phyloP scores from a whole-genome alignment of 2,888 invertebrate species.

The Geotrupes spiniger region DNA sequence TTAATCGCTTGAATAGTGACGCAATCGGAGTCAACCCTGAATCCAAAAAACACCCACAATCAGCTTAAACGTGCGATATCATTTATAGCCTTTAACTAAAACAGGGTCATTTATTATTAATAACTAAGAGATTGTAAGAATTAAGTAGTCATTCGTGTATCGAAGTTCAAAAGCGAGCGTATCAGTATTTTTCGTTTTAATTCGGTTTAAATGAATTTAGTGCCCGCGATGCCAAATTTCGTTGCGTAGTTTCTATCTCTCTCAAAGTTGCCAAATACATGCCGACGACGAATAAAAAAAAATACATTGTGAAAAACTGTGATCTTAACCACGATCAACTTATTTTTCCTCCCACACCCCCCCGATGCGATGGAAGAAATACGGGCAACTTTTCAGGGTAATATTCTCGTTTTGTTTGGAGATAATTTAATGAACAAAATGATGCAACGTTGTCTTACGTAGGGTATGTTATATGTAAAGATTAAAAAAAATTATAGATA shows the following conservation, averaged over 20 bases:
- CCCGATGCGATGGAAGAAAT: neutral
- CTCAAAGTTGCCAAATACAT: neutral
- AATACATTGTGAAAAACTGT: too few species aligned
- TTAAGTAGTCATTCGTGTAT: constrained; percentile 42
- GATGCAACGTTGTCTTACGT: constrained; percentile 10
- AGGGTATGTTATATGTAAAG: constrained; percentile 20
- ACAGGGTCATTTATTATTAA: constrained; percentile 50
- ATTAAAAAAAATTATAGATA: constrained; percentile 21
- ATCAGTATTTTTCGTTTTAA: constrained; percentile 37
- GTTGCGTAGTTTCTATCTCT: constrained; percentile 2
- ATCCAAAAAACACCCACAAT: constrained; percentile 31
- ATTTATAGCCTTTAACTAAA: constrained; percentile 51
- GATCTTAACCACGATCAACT: too few species aligned
- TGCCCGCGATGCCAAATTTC: constrained; percentile 21
- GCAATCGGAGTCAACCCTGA: neutral
- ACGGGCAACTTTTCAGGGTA: constrained; percentile 46
- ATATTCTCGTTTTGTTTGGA: constrained; percentile 28
- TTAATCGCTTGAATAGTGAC: constrained; percentile 10
- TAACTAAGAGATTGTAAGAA: constrained; percentile 44
- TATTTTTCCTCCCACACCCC: too few species aligned
- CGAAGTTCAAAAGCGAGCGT: constrained; percentile 17
- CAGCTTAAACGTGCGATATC: constrained; percentile 45
- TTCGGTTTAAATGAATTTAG: constrained; percentile 23
- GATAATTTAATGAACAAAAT: constrained; percentile 21
- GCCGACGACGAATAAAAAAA: constrained; percentile 14